Percentiles rank a stretch among this genome's conserved stretches.
phyloP scores from a whole-genome alignment of 1,140 invertebrate species.

The Eupristina koningsbergeri region DNA sequence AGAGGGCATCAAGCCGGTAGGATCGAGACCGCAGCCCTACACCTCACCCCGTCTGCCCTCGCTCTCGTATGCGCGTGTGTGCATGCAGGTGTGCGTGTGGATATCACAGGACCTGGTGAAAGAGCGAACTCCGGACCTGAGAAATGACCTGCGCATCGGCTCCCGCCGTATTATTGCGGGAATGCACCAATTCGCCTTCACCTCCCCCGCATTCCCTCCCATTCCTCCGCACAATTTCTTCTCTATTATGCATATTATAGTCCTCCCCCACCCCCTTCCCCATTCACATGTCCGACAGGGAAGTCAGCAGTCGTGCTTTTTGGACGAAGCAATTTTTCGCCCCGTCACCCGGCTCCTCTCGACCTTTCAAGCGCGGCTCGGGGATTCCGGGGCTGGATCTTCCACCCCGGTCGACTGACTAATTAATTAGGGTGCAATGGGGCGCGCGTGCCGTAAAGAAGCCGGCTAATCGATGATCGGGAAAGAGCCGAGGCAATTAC shows the following conservation, averaged over 20 bases:
- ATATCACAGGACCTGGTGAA: conserved; percentile 1
- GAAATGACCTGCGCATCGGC: conserved; percentile 30
- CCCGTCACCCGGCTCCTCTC: no score
- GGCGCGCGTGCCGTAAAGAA: conserved; percentile 29
- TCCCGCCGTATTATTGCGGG: neutral
- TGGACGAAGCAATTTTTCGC: neutral
- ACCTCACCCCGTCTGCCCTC: neutral
- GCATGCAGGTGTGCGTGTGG: neutral
- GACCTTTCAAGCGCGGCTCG: neutral
- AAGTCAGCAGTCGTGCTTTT: neutral
- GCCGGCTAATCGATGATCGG: conserved; percentile 38
- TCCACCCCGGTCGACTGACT: neutral
- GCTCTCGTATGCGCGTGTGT: conserved; percentile 4
- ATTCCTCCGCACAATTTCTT: neutral
- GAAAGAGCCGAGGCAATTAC: conserved; percentile 42
- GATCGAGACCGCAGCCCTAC: neutral
- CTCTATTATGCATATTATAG: conserved; percentile 1
- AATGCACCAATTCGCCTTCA: conserved; percentile 7
- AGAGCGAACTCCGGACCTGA: neutral
- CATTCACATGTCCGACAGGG: neutral
- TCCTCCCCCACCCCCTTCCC: no score
- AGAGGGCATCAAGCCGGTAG: conserved; percentile 19
- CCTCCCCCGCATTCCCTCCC: neutral
- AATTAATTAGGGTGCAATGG: conserved; percentile 15
- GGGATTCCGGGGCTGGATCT: neutral